Evolutionary conservation across 2,888 invertebrate genomes (phyloP).

Genomic region (Tetrapedia diversipes): DNA sequence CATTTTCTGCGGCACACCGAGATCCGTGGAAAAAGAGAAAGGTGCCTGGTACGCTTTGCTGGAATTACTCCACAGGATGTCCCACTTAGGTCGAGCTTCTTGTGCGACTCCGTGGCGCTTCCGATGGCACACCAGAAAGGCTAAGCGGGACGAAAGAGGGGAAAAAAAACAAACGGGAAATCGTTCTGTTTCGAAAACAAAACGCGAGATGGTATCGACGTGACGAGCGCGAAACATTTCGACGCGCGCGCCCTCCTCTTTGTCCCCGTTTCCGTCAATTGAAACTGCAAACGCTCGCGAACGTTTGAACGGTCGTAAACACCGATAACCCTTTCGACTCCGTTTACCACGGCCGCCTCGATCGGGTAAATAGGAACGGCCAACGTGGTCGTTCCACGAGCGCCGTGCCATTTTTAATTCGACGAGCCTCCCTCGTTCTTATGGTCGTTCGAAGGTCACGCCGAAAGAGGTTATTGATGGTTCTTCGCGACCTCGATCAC

Average conservation of each 20-base stretch:
- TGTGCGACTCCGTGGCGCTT: not conserved
- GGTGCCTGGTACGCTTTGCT: constrained; percentile 8
- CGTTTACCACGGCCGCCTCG: not conserved
- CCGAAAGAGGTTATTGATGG: not conserved
- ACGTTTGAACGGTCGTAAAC: constrained; percentile 15
- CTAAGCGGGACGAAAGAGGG: not conserved
- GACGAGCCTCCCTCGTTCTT: not conserved
- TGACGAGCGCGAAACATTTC: not conserved
- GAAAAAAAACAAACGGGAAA: not conserved
- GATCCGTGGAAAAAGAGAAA: constrained; percentile 30
- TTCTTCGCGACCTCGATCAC: not conserved
- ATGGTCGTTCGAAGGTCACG: not conserved
- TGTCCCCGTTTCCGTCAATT: not conserved
- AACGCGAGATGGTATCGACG: not conserved
- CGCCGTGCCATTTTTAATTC: not conserved
- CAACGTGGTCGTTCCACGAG: not conserved
- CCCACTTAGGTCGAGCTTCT: constrained; percentile 25
- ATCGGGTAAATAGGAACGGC: not conserved
- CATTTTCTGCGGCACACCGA: not conserved
- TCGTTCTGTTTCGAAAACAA: constrained; percentile 2
- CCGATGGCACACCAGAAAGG: not conserved
- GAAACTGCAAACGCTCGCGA: not conserved
- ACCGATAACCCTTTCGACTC: constrained; percentile 16
- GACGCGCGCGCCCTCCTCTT: not conserved
- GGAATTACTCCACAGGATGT: constrained; percentile 22